Percentiles rank a stretch among this genome's conserved stretches.
These are phyloP conservation scores for Lamprotornis superbus DNA, from an alignment of 2,113 vertebrate genomes.

Conservation along the genomic window DNA sequence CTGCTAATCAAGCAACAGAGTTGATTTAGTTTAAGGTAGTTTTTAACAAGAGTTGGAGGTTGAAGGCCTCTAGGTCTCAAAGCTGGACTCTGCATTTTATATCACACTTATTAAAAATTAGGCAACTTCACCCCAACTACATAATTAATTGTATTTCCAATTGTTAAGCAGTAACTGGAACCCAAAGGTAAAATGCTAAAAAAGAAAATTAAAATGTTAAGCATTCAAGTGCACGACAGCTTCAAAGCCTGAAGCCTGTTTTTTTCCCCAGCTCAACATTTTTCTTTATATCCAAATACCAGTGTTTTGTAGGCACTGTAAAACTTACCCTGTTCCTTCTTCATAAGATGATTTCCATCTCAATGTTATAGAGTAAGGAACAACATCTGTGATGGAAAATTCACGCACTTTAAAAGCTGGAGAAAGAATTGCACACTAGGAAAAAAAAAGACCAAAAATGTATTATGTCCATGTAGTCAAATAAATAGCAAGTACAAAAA, in stretches of 20 bases:
- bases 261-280: neutral
- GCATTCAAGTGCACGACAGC: neutral
- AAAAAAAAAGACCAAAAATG: slow-evolving; percentile 6
- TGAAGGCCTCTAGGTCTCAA: neutral
- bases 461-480: neutral
- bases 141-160: neutral
- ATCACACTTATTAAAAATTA: neutral
- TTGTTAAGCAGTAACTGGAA: neutral
- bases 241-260: neutral
- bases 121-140: neutral
- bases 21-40: neutral
- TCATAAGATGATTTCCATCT: slow-evolving; percentile 91
- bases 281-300: neutral
- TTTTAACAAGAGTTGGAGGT: neutral
- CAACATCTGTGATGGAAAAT: slow-evolving; percentile 93
- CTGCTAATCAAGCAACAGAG: neutral
- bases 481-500: neutral
- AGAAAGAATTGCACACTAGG: slow-evolving; percentile 94
- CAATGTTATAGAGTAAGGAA: slow-evolving; percentile 92
- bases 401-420: slow-evolving; percentile 96
- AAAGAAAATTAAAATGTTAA: neutral
- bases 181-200: neutral
- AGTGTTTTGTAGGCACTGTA: neutral
- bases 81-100: neutral
- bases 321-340: slow-evolving; percentile 86